Percentiles rank a stretch among this genome's conserved stretches.
Evolutionary conservation across 2,797 vertebrate genomes (phyloP).

Genomic region (Borostomias antarcticus): DNA sequence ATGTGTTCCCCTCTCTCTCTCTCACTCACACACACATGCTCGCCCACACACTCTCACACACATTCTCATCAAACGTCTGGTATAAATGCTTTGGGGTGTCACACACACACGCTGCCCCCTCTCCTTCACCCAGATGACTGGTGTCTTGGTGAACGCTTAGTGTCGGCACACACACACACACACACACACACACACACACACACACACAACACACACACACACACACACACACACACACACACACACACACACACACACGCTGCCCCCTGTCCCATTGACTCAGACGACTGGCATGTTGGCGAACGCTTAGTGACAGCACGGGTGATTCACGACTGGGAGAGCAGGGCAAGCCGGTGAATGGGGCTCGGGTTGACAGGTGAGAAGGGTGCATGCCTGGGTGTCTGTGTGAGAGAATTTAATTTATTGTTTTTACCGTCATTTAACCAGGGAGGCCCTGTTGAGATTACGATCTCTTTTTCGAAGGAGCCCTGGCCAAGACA

Average conservation of each 20-base stretch:
- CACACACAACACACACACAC: not conserved
- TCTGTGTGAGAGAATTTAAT: no score
- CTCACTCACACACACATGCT: not conserved
- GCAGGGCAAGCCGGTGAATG: conserved; percentile 37
- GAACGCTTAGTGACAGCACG: conserved; percentile 53
- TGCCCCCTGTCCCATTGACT: conserved; percentile 9
- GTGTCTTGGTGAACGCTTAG: conserved; percentile 28
- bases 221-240: not conserved
- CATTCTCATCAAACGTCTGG: conserved; percentile 46
- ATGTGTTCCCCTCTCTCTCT: conserved; percentile 38
- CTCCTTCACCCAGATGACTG: conserved; percentile 15
- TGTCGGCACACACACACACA: conserved; percentile 37
- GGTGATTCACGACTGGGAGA: conserved; percentile 48
- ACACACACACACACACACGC: conserved; percentile 5
- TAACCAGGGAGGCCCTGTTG: no score
- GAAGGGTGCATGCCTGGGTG: no score
- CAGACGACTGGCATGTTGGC: conserved; percentile 53
- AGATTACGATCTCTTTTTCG: no score
- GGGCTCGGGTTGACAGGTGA: conserved; percentile 51
- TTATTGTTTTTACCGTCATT: no score
- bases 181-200: not conserved
- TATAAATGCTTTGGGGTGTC: conserved; percentile 49
- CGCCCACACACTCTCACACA: conserved; percentile 24
- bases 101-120: conserved; percentile 41
- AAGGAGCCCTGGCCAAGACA: no score